Conservation (phyloP, 2,888 invertebrate species). For the Lordiphosa andalusiaca region DNA sequence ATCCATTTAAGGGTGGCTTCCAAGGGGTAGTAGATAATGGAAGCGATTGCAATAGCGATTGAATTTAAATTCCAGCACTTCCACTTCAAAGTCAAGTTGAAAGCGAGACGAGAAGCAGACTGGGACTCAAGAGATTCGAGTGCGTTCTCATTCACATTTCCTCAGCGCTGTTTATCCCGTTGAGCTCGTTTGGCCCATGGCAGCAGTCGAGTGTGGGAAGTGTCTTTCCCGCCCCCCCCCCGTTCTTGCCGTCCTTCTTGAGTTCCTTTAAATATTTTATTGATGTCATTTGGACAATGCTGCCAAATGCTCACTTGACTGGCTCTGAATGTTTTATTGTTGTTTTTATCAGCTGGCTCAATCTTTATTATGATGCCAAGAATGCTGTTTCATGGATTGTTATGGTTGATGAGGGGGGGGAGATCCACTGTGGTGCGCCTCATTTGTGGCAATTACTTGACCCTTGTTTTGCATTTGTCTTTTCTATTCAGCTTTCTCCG, state of each 20-base stretch:
- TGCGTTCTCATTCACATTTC: constrained; percentile 22
- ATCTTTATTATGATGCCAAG: constrained; percentile 12
- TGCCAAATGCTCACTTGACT: constrained; percentile 47
- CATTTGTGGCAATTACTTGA: constrained; percentile 37
- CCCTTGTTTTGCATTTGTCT: constrained; percentile 28
- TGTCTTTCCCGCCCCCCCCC: too few relatives aligned
- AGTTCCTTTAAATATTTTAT: constrained; percentile 61
- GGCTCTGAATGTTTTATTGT: constrained; percentile 58
- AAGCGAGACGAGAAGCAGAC: constrained; percentile 30
- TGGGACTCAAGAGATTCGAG: constrained; percentile 35
- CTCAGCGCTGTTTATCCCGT: constrained; percentile 45
- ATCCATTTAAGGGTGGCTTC: constrained; percentile 10
- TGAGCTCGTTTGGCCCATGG: constrained; percentile 61
- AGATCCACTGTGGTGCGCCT: constrained; percentile 36
- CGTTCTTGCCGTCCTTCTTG: not conserved
- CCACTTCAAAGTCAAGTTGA: constrained; percentile 60
- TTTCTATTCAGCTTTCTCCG: constrained; percentile 14
- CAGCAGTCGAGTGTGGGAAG: constrained; percentile 47
- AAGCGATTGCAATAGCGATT: constrained; percentile 51
- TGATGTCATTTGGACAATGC: constrained; percentile 70
- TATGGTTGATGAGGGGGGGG: not conserved
- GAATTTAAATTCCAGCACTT: constrained; percentile 60
- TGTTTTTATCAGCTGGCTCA: constrained; percentile 38
- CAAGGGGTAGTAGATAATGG: constrained; percentile 1
- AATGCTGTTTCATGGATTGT: constrained; percentile 14